Evolutionary conservation across 2,797 vertebrate species (phyloP).

Genomic region (Acrossocheilus fasciatus): DNA sequence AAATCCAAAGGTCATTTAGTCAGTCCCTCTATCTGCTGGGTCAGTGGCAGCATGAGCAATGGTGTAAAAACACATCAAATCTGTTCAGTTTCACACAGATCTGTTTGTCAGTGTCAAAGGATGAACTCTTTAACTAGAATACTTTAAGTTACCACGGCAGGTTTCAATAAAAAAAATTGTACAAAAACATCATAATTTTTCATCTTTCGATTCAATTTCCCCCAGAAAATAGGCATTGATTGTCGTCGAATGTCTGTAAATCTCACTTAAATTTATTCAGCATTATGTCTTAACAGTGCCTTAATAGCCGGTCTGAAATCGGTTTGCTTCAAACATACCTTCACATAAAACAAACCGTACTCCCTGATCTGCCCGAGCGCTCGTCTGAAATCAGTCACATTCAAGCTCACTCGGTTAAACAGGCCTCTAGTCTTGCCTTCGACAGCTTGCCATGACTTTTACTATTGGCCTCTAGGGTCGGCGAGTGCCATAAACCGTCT

Average conservation of each 20-base stretch:
- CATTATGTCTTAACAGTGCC: background rate
- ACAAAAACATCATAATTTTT: background rate
- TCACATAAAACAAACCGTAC: background rate
- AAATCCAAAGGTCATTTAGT: background rate
- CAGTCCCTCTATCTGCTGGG: background rate
- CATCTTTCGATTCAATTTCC: background rate
- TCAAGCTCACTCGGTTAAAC: slow-evolving; percentile 66
- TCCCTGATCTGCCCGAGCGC: slow-evolving; percentile 13
- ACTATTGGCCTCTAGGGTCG: slow-evolving; percentile 72
- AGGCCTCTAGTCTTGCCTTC: slow-evolving; percentile 70
- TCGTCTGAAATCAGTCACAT: slow-evolving; percentile 46
- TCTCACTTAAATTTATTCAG: background rate
- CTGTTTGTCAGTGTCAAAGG: too few species aligned
- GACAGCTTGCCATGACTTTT: slow-evolving; percentile 78
- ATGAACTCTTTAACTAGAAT: too few species aligned
- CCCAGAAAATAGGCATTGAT: background rate
- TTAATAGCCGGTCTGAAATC: background rate
- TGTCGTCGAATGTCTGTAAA: background rate
- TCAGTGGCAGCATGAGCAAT: background rate
- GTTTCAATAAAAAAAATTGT: background rate
- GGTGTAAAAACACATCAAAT: too few species aligned
- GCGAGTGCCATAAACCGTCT: slow-evolving; percentile 68
- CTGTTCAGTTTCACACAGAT: too few species aligned
- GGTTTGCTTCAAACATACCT: background rate
- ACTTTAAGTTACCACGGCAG: too few species aligned